Evolutionary conservation across 2,888 invertebrate species (phyloP).

Genomic region (Aleiodes leptofemur): DNA sequence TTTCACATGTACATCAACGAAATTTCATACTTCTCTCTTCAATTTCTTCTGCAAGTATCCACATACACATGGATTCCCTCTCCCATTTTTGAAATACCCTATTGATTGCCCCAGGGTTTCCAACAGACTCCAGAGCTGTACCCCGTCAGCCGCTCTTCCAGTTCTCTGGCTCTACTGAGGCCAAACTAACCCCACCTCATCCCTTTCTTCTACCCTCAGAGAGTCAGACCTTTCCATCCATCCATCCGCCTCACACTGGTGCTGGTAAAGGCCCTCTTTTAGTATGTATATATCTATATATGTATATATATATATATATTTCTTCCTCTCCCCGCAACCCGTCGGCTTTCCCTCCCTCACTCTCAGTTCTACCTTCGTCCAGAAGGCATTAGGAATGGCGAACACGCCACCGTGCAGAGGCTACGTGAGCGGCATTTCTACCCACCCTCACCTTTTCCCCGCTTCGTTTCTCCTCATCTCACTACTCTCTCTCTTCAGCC

Average conservation of each 20-base stretch:
- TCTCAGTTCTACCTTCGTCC: slow-evolving; percentile 65
- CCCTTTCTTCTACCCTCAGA: slow-evolving; percentile 50
- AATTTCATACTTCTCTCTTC: slow-evolving; percentile 4
- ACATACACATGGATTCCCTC: background rate
- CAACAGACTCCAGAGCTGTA: slow-evolving; percentile 55
- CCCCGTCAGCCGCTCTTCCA: slow-evolving; percentile 63
- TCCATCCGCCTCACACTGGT: slow-evolving; percentile 49
- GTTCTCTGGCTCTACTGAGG: slow-evolving; percentile 53
- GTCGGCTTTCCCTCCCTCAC: slow-evolving; percentile 60
- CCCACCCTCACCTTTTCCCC: slow-evolving; percentile 68
- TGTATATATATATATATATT: background rate
- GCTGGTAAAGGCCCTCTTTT: slow-evolving; percentile 33
- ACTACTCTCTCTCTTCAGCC: slow-evolving; percentile 49
- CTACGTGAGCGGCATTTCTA: slow-evolving; percentile 79
- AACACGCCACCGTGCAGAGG: slow-evolving; percentile 79
- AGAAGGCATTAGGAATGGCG: slow-evolving; percentile 79
- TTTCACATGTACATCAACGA: background rate
- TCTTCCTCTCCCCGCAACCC: slow-evolving; percentile 54
- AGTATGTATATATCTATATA: slow-evolving; percentile 9
- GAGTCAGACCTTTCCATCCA: slow-evolving; percentile 34
- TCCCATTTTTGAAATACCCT: background rate
- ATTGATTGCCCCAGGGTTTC: slow-evolving; percentile 32
- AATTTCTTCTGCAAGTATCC: slow-evolving; percentile 1
- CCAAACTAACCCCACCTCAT: slow-evolving; percentile 55
- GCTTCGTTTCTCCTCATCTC: slow-evolving; percentile 56